phyloP scores from a whole-genome alignment of 2,113 vertebrate species.

The Melanerpes aurifrons region DNA sequence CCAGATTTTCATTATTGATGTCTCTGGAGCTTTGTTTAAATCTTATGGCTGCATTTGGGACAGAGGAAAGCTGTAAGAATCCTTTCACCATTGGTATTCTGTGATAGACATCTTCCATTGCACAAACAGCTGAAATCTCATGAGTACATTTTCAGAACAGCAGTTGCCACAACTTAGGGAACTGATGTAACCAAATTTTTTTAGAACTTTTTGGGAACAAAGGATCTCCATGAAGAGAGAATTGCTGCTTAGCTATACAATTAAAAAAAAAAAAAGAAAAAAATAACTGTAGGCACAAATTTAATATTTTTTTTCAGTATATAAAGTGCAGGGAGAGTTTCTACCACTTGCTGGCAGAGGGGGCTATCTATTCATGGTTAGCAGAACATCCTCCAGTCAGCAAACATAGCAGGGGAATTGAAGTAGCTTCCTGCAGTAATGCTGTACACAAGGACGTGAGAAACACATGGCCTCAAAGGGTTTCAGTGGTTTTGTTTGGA shows the following conservation, averaged over 20 bases:
- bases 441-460: not conserved
- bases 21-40: conserved; percentile 49
- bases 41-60: not conserved
- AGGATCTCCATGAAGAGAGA: not conserved
- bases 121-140: not conserved
- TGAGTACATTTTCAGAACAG: not conserved
- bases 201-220: not conserved
- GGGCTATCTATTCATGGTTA: conserved; percentile 39
- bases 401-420: not conserved
- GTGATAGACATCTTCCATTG: not conserved
- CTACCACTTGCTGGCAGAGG: conserved; percentile 57
- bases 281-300: not conserved
- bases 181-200: not conserved
- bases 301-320: not conserved
- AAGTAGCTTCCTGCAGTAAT: not conserved
- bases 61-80: not conserved
- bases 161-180: not conserved
- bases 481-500: not conserved
- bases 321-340: not conserved
- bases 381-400: not conserved
- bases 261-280: not conserved
- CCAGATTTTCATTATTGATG: conserved; percentile 52
- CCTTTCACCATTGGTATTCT: not conserved
- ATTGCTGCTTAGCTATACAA: not conserved
- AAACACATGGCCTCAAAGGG: not conserved